Evolutionary conservation across 2,888 invertebrate genomes (phyloP).

Genomic region (Mythimna lalbum): DNA sequence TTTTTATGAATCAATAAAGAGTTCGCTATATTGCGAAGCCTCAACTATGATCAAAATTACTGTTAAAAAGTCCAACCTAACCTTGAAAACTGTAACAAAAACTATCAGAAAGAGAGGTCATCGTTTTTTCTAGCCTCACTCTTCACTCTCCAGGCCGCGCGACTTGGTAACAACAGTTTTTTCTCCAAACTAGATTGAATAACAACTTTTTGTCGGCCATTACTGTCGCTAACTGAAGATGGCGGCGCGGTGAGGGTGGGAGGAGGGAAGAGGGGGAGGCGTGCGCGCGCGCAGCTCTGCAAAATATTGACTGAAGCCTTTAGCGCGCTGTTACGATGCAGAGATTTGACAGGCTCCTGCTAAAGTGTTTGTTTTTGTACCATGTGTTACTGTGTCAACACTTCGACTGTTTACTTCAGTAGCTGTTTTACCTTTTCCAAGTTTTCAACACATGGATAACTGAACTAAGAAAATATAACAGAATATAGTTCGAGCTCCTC

Average conservation of each 20-base stretch:
- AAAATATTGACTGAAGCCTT: constrained; percentile 66
- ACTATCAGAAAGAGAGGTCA: constrained; percentile 48
- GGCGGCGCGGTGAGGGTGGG: not conserved
- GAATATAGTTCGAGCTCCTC: not conserved
- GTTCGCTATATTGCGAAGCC: not conserved
- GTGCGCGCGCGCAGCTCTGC: constrained; percentile 59
- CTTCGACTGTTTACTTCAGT: not conserved
- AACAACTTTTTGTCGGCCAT: constrained; percentile 60
- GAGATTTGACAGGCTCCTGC: constrained; percentile 49
- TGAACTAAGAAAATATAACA: not conserved
- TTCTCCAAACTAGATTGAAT: constrained; percentile 56
- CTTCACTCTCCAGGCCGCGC: constrained; percentile 36
- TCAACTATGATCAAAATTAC: constrained; percentile 14
- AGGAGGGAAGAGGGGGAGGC: not conserved
- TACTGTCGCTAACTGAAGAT: constrained; percentile 54
- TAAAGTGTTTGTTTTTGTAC: constrained; percentile 47
- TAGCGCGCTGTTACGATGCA: constrained; percentile 50
- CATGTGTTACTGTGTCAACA: constrained; percentile 36
- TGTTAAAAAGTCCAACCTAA: constrained; percentile 28
- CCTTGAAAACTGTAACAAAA: constrained; percentile 53
- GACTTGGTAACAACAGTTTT: constrained; percentile 51
- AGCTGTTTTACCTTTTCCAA: not conserved
- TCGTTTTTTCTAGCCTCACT: constrained; percentile 25
- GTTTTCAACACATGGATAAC: not conserved
- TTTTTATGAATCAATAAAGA: constrained; percentile 3